Conservation (phyloP, 2,888 invertebrate species). For the Rhyacophila evoluta region DNA sequence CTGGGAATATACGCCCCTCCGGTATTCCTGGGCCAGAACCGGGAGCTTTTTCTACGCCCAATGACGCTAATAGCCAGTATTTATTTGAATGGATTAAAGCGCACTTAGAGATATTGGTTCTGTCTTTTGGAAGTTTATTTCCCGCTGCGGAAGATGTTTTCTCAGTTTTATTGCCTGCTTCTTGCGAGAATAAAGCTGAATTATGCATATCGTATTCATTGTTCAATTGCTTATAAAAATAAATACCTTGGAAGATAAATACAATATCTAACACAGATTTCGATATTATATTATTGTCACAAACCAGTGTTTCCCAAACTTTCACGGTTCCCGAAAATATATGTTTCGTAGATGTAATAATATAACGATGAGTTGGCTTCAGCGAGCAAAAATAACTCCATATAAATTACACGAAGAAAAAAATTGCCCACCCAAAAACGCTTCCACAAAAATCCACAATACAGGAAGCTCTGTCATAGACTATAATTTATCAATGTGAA, state of each 20-base stretch:
- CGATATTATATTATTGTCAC: no score
- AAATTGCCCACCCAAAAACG: no score
- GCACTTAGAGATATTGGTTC: conserved; percentile 22
- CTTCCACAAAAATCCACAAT: no score
- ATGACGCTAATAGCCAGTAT: conserved; percentile 15
- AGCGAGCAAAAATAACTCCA: no score
- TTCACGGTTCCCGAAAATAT: no score
- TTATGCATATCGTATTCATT: background rate
- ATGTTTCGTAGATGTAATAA: no score
- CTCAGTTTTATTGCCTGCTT: background rate
- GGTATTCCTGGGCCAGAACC: background rate
- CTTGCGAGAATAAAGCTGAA: conserved; percentile 1
- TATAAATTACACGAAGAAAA: no score
- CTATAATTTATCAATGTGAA: no score
- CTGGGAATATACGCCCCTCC: background rate
- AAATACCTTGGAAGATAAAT: background rate
- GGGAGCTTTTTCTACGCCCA: background rate
- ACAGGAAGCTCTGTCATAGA: no score
- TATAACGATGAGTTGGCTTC: no score
- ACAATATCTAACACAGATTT: no score
- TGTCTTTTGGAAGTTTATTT: conserved; percentile 13
- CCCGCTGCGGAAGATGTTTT: conserved; percentile 3
- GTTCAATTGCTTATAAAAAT: conserved; percentile 17
- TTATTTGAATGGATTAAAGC: conserved; percentile 24
- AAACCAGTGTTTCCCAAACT: no score